Conservation (phyloP, 2,888 invertebrate species). For the Pseudoips prasinana region DNA sequence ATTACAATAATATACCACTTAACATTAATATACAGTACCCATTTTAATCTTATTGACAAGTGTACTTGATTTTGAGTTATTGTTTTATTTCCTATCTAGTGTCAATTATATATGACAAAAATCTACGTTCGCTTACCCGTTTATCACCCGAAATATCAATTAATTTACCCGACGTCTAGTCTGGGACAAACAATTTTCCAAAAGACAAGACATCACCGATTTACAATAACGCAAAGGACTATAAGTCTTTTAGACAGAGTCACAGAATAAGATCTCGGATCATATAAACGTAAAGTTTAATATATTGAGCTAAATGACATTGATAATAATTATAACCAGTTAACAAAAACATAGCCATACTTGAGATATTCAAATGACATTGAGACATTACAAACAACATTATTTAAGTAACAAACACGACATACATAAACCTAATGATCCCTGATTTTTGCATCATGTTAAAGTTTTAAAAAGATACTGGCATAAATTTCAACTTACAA, state of each 20-base stretch:
- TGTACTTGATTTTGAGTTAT: constrained; percentile 64
- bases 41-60: constrained; percentile 57
- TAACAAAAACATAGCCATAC: no score
- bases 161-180: constrained; percentile 27
- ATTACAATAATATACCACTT: constrained; percentile 53
- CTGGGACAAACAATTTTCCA: constrained; percentile 24
- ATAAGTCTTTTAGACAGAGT: constrained; percentile 29
- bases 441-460: constrained; percentile 11
- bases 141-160: constrained; percentile 70
- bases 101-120: constrained; percentile 55
- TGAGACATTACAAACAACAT: no score
- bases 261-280: constrained; percentile 15
- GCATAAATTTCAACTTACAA: no score
- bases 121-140: constrained; percentile 66
- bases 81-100: constrained; percentile 76
- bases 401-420: not conserved
- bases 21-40: constrained; percentile 51
- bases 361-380: no score
- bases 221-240: constrained; percentile 9
- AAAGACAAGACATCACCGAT: constrained; percentile 25
- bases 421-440: not conserved
- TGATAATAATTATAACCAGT: no score
- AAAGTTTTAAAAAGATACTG: constrained; percentile 1
- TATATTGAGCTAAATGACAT: no score
- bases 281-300: constrained; percentile 3